Evolutionary conservation across 2,888 invertebrate species (phyloP).

Genomic region (Drosophila quinaria): DNA sequence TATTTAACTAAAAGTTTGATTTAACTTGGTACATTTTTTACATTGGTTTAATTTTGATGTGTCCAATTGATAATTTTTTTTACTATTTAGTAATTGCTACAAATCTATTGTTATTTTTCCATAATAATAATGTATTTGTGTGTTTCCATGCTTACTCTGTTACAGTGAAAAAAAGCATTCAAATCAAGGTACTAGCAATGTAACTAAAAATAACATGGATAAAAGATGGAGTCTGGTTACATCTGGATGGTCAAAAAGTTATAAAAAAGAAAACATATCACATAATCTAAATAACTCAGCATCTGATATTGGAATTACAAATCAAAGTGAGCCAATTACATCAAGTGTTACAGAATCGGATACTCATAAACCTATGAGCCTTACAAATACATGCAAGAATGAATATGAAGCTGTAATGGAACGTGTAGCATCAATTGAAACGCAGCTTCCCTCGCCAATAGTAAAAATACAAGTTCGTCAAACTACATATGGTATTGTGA

Average conservation of each 20-base stretch:
- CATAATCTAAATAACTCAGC: conserved; percentile 3
- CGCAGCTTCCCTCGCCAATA: neutral
- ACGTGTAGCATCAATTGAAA: conserved; percentile 4
- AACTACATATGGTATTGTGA: neutral
- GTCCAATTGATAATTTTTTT: neutral
- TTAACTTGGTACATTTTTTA: too few species aligned
- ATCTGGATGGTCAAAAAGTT: conserved; percentile 63
- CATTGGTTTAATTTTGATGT: too few species aligned
- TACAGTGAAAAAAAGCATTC: conserved; percentile 12
- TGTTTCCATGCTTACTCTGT: neutral
- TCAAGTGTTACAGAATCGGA: neutral
- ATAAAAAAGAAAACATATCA: conserved; percentile 11
- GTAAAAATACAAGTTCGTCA: neutral
- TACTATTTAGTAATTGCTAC: neutral
- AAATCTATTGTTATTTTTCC: too few species aligned
- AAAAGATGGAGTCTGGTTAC: conserved; percentile 86
- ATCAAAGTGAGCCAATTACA: neutral
- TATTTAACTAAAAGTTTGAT: too few species aligned
- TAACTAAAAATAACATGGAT: neutral
- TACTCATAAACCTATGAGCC: neutral
- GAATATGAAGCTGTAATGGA: conserved; percentile 14
- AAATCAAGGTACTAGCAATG: neutral
- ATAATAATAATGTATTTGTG: neutral
- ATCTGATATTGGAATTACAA: neutral
- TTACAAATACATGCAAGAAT: neutral